Percentiles rank a stretch among this genome's conserved stretches.
Conservation (phyloP, 1,140 invertebrate species). For the Heliconius nattereri region DNA sequence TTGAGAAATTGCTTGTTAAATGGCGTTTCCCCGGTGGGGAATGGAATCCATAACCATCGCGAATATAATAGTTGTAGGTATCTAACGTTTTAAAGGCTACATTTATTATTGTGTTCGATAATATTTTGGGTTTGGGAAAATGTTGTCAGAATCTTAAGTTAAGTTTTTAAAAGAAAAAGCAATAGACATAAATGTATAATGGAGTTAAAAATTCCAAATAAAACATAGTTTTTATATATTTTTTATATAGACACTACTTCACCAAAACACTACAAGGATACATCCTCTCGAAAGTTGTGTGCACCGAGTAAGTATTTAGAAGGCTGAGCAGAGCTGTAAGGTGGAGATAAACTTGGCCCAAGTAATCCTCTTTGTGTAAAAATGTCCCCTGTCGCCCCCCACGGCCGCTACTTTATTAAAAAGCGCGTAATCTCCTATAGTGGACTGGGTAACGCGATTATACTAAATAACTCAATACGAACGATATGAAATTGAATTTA, state of each 20-base stretch:
- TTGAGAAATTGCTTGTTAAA: no score
- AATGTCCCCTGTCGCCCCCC: conserved; percentile 77
- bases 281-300: conserved; percentile 60
- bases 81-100: no score
- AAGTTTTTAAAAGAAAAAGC: no score
- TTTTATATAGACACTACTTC: no score
- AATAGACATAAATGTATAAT: no score
- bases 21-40: no score
- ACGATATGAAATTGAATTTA: conserved; percentile 78
- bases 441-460: conserved; percentile 79
- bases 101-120: no score
- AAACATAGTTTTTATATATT: background rate
- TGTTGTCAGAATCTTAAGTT: no score
- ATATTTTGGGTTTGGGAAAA: no score
- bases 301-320: conserved; percentile 71
- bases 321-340: conserved; percentile 76
- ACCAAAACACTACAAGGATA: conserved; percentile 18
- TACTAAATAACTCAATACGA: conserved; percentile 75
- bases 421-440: conserved; percentile 77
- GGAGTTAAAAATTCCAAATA: no score
- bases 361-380: conserved; percentile 80
- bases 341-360: conserved; percentile 76
- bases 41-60: no score
- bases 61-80: no score
- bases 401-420: conserved; percentile 76